phyloP scores from a whole-genome alignment of 2,888 invertebrate genomes.

The Sycophila texana region DNA sequence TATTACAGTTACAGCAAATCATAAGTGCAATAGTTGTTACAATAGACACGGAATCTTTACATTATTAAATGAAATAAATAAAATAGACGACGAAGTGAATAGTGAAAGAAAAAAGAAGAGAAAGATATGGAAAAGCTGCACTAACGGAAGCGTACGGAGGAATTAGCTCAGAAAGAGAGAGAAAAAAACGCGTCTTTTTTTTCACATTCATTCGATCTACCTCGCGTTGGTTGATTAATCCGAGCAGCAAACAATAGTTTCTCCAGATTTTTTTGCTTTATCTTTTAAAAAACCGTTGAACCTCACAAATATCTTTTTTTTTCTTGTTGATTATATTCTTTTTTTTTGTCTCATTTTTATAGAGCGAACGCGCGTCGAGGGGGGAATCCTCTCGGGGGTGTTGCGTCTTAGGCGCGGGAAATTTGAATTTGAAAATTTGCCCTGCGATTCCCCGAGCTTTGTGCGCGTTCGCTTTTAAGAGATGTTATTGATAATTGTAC shows the following conservation, averaged over 20 bases:
- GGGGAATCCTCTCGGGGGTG: neutral
- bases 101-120: conserved; percentile 7
- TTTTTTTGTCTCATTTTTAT: conserved; percentile 29
- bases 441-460: neutral
- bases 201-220: conserved; percentile 15
- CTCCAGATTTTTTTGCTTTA: conserved; percentile 13
- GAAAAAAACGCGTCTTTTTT: conserved; percentile 10
- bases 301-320: conserved; percentile 42
- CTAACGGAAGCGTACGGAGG: conserved; percentile 8
- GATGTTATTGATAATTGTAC: conserved; percentile 49
- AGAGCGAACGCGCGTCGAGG: conserved; percentile 19
- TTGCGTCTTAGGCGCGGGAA: no score
- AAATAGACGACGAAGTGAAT: conserved; percentile 41
- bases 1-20: conserved; percentile 69
- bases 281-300: conserved; percentile 28
- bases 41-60: conserved; percentile 69
- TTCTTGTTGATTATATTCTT: conserved; percentile 51
- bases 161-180: neutral
- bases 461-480: conserved; percentile 23
- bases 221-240: conserved; percentile 28
- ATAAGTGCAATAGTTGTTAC: conserved; percentile 76
- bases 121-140: conserved; percentile 34
- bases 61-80: conserved; percentile 51
- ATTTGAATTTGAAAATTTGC: neutral
- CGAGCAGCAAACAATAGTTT: conserved; percentile 40